Evolutionary conservation across 1,140 invertebrate genomes (phyloP).

Genomic region (Papilio xuthus): DNA sequence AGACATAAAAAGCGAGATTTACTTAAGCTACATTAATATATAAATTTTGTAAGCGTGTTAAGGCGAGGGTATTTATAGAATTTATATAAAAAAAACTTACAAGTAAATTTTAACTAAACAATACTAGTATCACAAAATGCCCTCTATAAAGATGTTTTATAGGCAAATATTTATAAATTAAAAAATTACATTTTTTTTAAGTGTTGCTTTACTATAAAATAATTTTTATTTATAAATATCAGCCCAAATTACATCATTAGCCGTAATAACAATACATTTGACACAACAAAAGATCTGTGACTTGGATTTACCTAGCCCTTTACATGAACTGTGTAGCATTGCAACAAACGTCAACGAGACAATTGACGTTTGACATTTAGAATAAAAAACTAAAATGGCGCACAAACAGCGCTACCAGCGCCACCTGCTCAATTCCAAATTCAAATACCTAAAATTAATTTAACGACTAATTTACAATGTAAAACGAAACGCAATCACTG

Average conservation of each 20-base stretch:
- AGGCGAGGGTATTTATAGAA: constrained; percentile 34
- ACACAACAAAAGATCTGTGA: constrained; percentile 41
- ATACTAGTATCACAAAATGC: constrained; percentile 38
- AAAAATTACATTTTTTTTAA: background rate
- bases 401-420: constrained; percentile 72
- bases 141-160: constrained; percentile 31
- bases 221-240: constrained; percentile 40
- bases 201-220: background rate
- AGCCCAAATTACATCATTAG: constrained; percentile 36
- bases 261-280: constrained; percentile 22
- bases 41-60: constrained; percentile 42
- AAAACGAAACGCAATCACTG: constrained; percentile 68
- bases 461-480: constrained; percentile 15
- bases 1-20: constrained; percentile 48
- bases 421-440: constrained; percentile 62
- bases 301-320: constrained; percentile 44
- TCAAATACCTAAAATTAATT: constrained; percentile 35
- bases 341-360: constrained; percentile 56
- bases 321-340: constrained; percentile 56
- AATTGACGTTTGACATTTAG: constrained; percentile 35
- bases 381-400: constrained; percentile 28
- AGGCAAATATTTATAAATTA: constrained; percentile 37
- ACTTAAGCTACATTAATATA: constrained; percentile 45
- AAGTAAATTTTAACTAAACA: constrained; percentile 25
- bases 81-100: constrained; percentile 16